Base-by-base conservation (phyloP, 2,888 invertebrate genomes). In the Oligia strigilis region DNA sequence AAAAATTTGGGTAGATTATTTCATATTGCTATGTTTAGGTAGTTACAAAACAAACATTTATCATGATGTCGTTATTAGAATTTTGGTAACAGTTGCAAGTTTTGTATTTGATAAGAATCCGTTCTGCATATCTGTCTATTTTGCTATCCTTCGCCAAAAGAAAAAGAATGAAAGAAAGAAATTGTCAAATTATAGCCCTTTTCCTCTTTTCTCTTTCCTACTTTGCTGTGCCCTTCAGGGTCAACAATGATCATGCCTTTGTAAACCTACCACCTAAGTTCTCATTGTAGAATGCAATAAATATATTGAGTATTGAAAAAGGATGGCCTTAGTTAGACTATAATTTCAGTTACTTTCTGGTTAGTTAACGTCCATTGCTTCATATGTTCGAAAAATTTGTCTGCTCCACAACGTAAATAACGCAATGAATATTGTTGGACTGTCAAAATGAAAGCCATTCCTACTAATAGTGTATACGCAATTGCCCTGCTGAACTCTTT, bases 1-100 rank as follows among this genome's bases (percentile, higher is more conserved):
- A 49, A 55, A 43, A 46, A 1, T 23, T 69, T 64, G 46, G 62
- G 46, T 29, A 64, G 23, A 82, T 82, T 23, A 82, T n/a, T 60
- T 2, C 1, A 11, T 36, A 60, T 14, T 67, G 43, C 6, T 74
- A 19, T 52, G 11, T 67, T 55, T 62, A 70, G 19, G 14, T 79
- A 60, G n/a, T n/a, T 36, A 52, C 40, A 40, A 60, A 66, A 43
- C 23, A 64, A 62, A 11, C 1, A 23, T 6, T 49, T 67, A n/a
- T 69, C 19, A 29, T 2, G 2, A 23, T 17, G 17, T 17, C 2
- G 6, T 69, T 19, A 36, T 52, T 36, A 52, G 8, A 70, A 29
- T 49, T 29, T 29, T 19, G 19, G 4, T 29, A 49, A 19, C 19
- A 49, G 49, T 29, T 52, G 14, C 43, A 62, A n/a, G 19, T 40